phyloP scores from a whole-genome alignment of 1,140 invertebrate species.

The Carposina sasakii region DNA sequence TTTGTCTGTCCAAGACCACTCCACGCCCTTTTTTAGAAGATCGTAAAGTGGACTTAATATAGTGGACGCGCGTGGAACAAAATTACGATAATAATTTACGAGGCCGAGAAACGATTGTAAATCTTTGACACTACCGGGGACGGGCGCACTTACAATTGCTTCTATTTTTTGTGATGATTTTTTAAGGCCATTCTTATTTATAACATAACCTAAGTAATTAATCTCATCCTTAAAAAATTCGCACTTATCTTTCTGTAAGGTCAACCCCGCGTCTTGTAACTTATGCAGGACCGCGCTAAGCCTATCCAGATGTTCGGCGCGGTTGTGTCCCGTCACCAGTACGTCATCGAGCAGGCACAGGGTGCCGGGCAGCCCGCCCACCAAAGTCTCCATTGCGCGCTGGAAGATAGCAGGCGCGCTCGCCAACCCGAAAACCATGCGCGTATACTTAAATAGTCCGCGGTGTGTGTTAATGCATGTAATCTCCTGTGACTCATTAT shows the following conservation, averaged over 20 bases:
- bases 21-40: neutral
- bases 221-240: neutral
- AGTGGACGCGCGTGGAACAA: neutral
- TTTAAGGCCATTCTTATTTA: neutral
- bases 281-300: neutral
- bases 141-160: neutral
- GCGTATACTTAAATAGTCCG: neutral
- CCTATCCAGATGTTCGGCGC: neutral
- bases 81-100: neutral
- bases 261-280: neutral
- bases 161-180: neutral
- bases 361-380: neutral
- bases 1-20: neutral
- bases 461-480: slow-evolving; percentile 1
- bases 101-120: neutral
- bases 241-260: neutral
- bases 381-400: neutral
- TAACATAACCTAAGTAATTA: neutral
- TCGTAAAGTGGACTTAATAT: neutral
- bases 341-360: neutral
- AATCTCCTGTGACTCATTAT: neutral
- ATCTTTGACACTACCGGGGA: neutral
- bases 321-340: neutral
- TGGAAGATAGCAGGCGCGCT: neutral
- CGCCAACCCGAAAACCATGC: neutral